phyloP scores from a whole-genome alignment of 2,888 invertebrate genomes.

The Plagiodera versicolora region DNA sequence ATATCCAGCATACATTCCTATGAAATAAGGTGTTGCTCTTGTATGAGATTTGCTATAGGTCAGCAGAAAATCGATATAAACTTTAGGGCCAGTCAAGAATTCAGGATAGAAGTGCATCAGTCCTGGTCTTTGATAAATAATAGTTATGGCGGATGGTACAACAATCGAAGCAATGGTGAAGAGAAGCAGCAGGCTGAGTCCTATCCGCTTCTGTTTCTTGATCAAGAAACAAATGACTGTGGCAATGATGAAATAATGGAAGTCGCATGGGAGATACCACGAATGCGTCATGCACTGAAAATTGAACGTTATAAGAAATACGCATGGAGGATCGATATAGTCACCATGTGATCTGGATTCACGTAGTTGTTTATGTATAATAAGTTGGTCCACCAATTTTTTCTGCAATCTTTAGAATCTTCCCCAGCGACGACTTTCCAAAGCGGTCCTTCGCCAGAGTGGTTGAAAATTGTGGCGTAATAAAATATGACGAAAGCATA shows the following conservation, averaged over 20 bases:
- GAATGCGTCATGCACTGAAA: constrained; percentile 67
- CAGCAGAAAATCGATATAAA: constrained; percentile 58
- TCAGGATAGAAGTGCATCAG: constrained; percentile 62
- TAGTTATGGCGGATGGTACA: constrained; percentile 59
- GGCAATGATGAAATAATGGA: constrained; percentile 66
- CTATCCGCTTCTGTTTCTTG: constrained; percentile 52
- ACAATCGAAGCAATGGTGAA: constrained; percentile 55
- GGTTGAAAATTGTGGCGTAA: constrained; percentile 59
- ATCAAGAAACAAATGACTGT: constrained; percentile 57
- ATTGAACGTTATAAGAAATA: too few species aligned
- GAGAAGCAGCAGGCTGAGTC: constrained; percentile 49
- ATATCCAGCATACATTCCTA: constrained; percentile 62
- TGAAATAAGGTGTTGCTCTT: constrained; percentile 61
- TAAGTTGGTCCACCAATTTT: constrained; percentile 67
- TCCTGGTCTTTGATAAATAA: constrained; percentile 57
- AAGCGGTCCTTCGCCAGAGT: constrained; percentile 63
- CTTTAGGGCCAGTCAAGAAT: constrained; percentile 59
- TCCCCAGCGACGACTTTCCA: constrained; percentile 59
- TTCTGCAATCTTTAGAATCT: constrained; percentile 59
- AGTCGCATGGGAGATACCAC: constrained; percentile 73
- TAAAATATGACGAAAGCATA: constrained; percentile 63
- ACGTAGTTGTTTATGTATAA: constrained; percentile 65
- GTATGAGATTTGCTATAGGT: constrained; percentile 65
- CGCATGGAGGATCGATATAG: too few species aligned
- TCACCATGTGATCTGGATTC: constrained; percentile 61